These are phyloP conservation scores for zebrafish (Danio rerio) DNA, from an alignment of 2,113 vertebrate species.

Conservation along the genomic window GRCz12tu NC_133176.1:10339501-10340000, in stretches of 20 bases:
- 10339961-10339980: background rate
- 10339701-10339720: background rate
- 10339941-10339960: background rate
- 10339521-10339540: constrained; percentile 19
- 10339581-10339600: constrained; percentile 42
- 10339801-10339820: background rate
- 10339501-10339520: constrained; percentile 26
- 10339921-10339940: background rate
- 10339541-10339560: constrained; percentile 42
- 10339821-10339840: background rate
- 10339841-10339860: background rate
- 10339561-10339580: constrained; percentile 31
- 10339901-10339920: background rate
- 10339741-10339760: background rate
- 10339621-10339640: constrained; percentile 30
- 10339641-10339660: constrained; percentile 45
- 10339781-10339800: background rate
- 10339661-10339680: constrained; percentile 46
- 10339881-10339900: background rate
- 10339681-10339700: background rate
- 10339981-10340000: background rate
- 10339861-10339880: background rate
- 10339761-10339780: background rate
- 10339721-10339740: background rate
- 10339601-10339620: constrained; percentile 46